Base-by-base conservation (phyloP, 2,888 invertebrate species). In the Xanthorhoe spadicearia region DNA sequence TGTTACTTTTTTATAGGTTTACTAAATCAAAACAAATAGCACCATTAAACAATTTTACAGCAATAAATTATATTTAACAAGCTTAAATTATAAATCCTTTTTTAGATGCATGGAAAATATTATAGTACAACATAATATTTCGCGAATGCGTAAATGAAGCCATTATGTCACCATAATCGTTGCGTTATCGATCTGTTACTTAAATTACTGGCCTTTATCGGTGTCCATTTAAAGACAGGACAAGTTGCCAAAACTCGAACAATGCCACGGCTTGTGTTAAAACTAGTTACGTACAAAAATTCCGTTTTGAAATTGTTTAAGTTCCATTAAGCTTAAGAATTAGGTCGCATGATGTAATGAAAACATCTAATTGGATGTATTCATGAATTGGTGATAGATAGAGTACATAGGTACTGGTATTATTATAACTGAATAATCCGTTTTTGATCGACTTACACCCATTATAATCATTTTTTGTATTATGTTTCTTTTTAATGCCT, bases 141-240 rank as follows among this genome's bases (percentile, higher is more conserved):
- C 17, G 17, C 35, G 58, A 60, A 43, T 52, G 19, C n/a, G 13
- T 18, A 23, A 64, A 58, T 63, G 10, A 49, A 49, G 53, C 17
- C 4, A 48, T 54, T 58, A 54, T 58, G 48, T 38, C 35, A 53
- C 23, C 19, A 52, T 50, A 63, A 58, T 13, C 58, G 28, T 52
- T 63, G 32, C 46, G 46, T 35, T 53, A 60, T 53, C 18, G n/a
- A 23, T 23, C 23, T 23, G 58, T 57, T 18, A 57, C 46, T 52
- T 48, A 56, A 46, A 58, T 59, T 55, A 66, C 58, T 59, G 59
- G 46, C 66, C 62, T 66, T 62, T 62, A 54, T n/a, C 13, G 9
- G 13, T 23, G 38, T 8, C 49, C 38, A 64, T 53, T 46, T 53
- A 2, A 49, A 53, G 52, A 7, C 5, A 52, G 23, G 19, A 17